Conservation (phyloP, 2,888 invertebrate species). For the Scaeva pyrastri region DNA sequence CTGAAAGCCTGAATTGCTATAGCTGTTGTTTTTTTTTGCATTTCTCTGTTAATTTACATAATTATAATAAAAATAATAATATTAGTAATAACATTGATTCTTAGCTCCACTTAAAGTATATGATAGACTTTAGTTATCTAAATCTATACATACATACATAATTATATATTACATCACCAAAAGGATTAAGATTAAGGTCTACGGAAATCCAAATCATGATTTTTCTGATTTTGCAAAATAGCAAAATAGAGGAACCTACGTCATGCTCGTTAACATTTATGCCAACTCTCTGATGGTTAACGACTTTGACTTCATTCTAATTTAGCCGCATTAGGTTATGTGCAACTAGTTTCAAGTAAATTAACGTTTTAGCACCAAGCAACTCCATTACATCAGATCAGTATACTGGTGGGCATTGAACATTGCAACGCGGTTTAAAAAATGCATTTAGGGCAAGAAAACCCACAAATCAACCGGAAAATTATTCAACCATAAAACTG, state of each 20-base stretch:
- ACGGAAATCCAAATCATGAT: neutral
- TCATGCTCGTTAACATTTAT: constrained; percentile 17
- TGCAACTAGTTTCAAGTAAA: constrained; percentile 17
- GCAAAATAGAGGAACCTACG: neutral
- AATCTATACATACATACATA: too few relatives aligned
- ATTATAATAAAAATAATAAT: too few relatives aligned
- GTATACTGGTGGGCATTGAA: constrained; percentile 14
- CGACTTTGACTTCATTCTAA: constrained; percentile 5
- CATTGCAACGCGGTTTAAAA: constrained; percentile 22
- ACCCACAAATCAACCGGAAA: constrained; percentile 41
- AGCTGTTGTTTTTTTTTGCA: too few relatives aligned
- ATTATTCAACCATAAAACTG: constrained; percentile 55
- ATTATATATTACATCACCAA: too few relatives aligned
- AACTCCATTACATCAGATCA: constrained; percentile 10
- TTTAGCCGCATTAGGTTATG: neutral
- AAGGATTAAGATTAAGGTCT: neutral
- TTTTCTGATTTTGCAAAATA: neutral
- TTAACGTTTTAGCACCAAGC: constrained; percentile 24
- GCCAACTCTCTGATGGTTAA: neutral
- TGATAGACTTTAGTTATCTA: too few relatives aligned
- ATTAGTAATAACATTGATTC: too few relatives aligned
- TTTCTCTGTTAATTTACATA: too few relatives aligned
- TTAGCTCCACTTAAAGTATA: too few relatives aligned
- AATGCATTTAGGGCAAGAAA: constrained; percentile 35
- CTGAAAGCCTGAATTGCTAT: too few relatives aligned